Base-by-base conservation (phyloP, 2,888 invertebrate genomes). In the Synergus laeviventris region DNA sequence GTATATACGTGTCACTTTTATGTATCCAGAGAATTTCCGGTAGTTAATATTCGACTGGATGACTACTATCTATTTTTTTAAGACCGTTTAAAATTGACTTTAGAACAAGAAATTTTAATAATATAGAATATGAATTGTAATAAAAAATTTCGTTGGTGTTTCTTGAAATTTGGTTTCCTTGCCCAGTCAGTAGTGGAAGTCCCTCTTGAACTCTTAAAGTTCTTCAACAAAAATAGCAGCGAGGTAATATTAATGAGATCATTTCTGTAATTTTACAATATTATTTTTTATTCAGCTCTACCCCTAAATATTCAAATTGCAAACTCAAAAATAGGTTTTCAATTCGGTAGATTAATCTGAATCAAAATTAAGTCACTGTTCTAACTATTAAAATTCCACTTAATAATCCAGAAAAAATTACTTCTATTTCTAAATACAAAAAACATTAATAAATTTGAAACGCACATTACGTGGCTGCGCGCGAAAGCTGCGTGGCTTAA, bases 391-490 rank as follows among this genome's bases (percentile, higher is more conserved):
- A 54, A 16, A 16, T n/a, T n/a, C n/a, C n/a, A 54, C 54, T 54
- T 14, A 9, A 54, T 14, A 9, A 54, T 54, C 2, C 11, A 18
- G 11, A 59, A 16, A 36, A 14, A 60, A 12, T 61, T 14, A 59
- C 16, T 14, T 61, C 7, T 14, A 31, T 14, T 31, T 36, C 14
- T 7, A 36, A 31, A 61, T 16, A 38, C 36, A 8, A 61, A 61
- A 36, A 59, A 11, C 18, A 12, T n/a, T 18, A 62, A 38, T 36
- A 31, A 18, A 38, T 16, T n/a, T 16, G 1, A 24, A 45, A 66
- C 24, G 66, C 24, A 66, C 16, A 39, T 66, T 42, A 42, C 39
- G 18, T 64, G 39, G 21, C 21, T 66, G 66, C 66, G 66, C 66
- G 16, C 14, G 45, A 66, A 42, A 45, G 8, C 14, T 66, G 66